These are phyloP conservation scores for Dicentrarchus labrax DNA, from an alignment of 2,113 vertebrate species.

Conservation along the genomic window DNA sequence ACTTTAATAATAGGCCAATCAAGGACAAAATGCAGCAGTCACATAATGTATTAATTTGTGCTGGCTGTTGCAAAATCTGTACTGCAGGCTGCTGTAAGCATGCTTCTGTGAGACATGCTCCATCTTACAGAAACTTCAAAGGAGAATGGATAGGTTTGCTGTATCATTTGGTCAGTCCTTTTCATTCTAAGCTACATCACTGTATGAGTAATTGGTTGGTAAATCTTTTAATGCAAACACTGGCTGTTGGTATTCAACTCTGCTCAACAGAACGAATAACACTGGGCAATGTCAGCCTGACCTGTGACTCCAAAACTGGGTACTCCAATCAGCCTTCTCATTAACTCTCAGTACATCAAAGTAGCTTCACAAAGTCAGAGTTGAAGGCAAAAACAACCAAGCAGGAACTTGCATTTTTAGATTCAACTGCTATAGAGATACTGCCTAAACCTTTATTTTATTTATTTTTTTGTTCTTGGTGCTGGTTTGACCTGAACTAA, in stretches of 20 bases:
- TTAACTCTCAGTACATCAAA: conserved; percentile 32
- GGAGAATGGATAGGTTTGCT: background rate
- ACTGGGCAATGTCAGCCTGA: conserved; percentile 29
- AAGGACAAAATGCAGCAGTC: conserved; percentile 1
- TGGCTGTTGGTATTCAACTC: conserved; percentile 17
- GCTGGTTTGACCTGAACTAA: conserved; percentile 19
- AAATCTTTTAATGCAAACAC: conserved; percentile 24
- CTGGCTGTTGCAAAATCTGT: conserved; percentile 5
- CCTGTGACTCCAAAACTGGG: conserved; percentile 28
- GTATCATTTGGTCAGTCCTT: background rate
- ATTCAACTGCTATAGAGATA: background rate
- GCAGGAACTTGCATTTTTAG: background rate
- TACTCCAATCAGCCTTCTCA: conserved; percentile 19
- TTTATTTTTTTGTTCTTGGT: background rate
- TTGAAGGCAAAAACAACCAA: conserved; percentile 20
- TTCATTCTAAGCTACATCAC: conserved; percentile 1
- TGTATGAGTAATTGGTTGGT: conserved; percentile 26
- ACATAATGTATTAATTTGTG: conserved; percentile 4
- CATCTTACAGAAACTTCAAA: background rate
- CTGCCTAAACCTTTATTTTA: background rate
- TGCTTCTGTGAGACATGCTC: background rate
- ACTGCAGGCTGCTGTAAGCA: background rate
- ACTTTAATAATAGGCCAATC: conserved; percentile 24
- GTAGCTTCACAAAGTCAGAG: conserved; percentile 19
- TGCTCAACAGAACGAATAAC: conserved; percentile 9